Conservation (phyloP, 2,113 vertebrate genomes). For the Plotosus lineatus region DNA sequence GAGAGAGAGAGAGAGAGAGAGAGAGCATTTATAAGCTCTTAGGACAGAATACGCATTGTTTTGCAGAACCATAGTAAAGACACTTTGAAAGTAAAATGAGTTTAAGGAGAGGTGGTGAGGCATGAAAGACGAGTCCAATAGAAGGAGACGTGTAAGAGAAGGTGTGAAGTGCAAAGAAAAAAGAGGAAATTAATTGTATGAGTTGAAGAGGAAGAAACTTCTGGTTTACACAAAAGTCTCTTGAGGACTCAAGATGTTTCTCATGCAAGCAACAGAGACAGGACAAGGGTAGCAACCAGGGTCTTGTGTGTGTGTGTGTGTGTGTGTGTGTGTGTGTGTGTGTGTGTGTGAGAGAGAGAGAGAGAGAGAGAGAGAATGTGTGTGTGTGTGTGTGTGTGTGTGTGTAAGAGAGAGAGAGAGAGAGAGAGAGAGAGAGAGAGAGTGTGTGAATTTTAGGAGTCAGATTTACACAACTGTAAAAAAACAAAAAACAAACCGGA, state of each 20-base stretch:
- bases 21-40: not conserved
- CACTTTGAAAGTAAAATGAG: slow-evolving; percentile 16
- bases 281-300: slow-evolving; percentile 22
- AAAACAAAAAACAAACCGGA: slow-evolving; percentile 39
- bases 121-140: not conserved
- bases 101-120: slow-evolving; percentile 28
- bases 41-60: slow-evolving; percentile 32
- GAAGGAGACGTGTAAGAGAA: not conserved
- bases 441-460: slow-evolving; percentile 14
- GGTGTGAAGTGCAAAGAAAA: not conserved
- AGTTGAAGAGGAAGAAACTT: not conserved
- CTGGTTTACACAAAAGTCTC: not conserved
- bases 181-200: not conserved
- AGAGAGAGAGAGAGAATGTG: too few relatives aligned
- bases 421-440: too few relatives aligned
- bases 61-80: not conserved
- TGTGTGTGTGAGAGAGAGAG: too few relatives aligned
- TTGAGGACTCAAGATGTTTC: slow-evolving; percentile 13
- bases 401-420: too few relatives aligned
- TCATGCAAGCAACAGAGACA: slow-evolving; percentile 8
- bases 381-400: slow-evolving; percentile 38
- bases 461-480: slow-evolving; percentile 59
- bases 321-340: slow-evolving; percentile 39
- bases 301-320: slow-evolving; percentile 29
- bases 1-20: too few relatives aligned